A percentile compares a stretch with the other conserved stretches of the same genome.
Evolutionary conservation across 2,888 invertebrate species (phyloP).

Genomic region (Eupithecia pulchellata): DNA sequence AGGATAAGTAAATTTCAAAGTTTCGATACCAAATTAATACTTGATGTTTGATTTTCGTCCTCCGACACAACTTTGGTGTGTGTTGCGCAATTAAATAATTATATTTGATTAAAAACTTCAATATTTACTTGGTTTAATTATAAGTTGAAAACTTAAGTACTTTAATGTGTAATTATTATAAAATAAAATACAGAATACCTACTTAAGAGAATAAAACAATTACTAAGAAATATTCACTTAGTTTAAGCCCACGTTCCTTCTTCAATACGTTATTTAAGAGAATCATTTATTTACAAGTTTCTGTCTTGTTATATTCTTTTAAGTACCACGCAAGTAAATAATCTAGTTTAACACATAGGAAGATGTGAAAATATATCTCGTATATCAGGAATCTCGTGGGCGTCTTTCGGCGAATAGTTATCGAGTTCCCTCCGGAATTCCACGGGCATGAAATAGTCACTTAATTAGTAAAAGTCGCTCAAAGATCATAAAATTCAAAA

Average conservation of each 20-base stretch:
- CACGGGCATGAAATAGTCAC: constrained; percentile 14
- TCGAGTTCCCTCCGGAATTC: constrained; percentile 8
- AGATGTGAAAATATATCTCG: too few species aligned
- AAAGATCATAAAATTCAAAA: constrained; percentile 32
- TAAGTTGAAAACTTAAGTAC: too few species aligned
- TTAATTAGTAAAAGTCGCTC: constrained; percentile 28
- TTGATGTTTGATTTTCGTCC: constrained; percentile 23
- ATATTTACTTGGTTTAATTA: too few species aligned
- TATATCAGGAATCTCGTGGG: not conserved
- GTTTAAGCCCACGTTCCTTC: not conserved
- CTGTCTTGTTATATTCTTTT: too few species aligned
- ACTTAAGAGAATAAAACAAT: too few species aligned
- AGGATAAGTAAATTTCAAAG: constrained; percentile 3
- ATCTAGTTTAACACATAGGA: not conserved
- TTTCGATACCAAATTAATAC: constrained; percentile 25
- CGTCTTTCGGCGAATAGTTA: not conserved
- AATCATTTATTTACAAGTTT: not conserved
- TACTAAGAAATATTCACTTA: not conserved
- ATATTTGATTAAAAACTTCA: not conserved
- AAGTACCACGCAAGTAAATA: not conserved
- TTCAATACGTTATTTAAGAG: not conserved
- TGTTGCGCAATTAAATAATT: constrained; percentile 15
- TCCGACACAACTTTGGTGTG: constrained; percentile 15
- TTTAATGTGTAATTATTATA: too few species aligned
- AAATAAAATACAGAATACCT: too few species aligned